Base-by-base conservation (phyloP, 2,888 invertebrate species). In the Lysandra bellargus region DNA sequence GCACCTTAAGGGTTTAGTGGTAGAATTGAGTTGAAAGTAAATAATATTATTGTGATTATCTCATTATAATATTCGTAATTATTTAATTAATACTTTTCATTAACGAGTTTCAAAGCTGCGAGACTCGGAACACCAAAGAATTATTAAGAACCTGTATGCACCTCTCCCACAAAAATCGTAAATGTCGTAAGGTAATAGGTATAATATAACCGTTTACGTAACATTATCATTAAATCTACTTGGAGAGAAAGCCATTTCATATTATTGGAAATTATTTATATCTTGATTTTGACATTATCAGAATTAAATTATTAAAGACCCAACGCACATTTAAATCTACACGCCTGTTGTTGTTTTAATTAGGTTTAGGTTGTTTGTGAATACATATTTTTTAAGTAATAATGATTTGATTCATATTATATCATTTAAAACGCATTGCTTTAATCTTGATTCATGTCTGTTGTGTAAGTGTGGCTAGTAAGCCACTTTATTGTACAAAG, bases 221-320 rank as follows among this genome's bases (percentile, higher is more conserved):
- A 76, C 76, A 33, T 57, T 76, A 53, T 76, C 76, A 57, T 76
- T 76, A 76, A 53, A 76, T 76, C 76, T 76, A 76, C 57, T 57
- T 17, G 76, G 75, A 76, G 76, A 49, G 76, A 76, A 76, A 76
- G 76, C 53, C 53, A 76, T 76, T 76, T 76, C 53, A 57, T 76
- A 76, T 76, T 76, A 76, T 76, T 76, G 76, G 76, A 76, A 53
- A 76, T 76, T 76, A 76, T 76, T 76, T 76, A 76, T 76, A 76
- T 76, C 76, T 76, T 76, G 76, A 76, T 76, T 76, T 76, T 76
- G 76, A 57, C 57, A 33, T 76, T 76, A 57, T 57, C 76, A 76
- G 76, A 76, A 76, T 76, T 76, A 53, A 53, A 76, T 76, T 76
- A 76, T 33, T 6, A 14, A 17, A 14, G 49, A 12, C 57, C 53